Evolutionary conservation across 1,140 invertebrate species (phyloP), one percentile per base, ranked within the genome.

Genomic region (Anastrepha obliqua): DNA sequence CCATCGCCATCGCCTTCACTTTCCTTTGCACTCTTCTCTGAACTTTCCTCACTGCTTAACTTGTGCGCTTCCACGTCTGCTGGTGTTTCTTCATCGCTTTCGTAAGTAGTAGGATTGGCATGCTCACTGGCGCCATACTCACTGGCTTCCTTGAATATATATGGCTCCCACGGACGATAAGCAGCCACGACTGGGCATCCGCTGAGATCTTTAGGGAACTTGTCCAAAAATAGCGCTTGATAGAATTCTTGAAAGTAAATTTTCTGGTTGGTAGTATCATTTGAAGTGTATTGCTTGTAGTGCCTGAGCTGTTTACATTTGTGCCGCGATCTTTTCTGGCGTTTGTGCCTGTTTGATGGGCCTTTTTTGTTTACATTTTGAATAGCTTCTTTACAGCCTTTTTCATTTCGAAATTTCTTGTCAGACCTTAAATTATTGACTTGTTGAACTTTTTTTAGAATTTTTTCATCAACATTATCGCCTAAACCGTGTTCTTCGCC

Each of bases 111-210:
- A 2, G 87, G 89, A 11, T 87, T 87, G 39, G 89, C 89, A 62
- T 86, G 29, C 4, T 85, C 87, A 42, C 81, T 62, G 70, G 81
- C 44, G 20, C 39, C 39, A 20, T 64, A 15, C 65, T 64, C 13
- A 58, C 60, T 60, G 51, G 4, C 42, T 44, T 89, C 87, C 8
- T 87, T 88, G 59, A 91, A 92, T 11, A 93, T 93, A 59, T 92
- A 93, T 0, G 92, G 92, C 78, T 93, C 92, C 92, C 92, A 93
- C 17, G 92, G 90, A 15, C 90, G 90, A 86, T 90, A 92, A 7
- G 90, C 91, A 0, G 90, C 92, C 2, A 87, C 89, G 7, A 93
- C 59, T 3, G 92, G 92, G 88, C 92, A 93, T 29, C 91, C 92
- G 67, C 90, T 92, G 13, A 93, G 89, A 85, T 93, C 91, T 7